Percentiles rank a stretch among this genome's conserved stretches.
Evolutionary conservation across 1,140 invertebrate genomes (phyloP).

Genomic region (Drosophila kepulauana): DNA sequence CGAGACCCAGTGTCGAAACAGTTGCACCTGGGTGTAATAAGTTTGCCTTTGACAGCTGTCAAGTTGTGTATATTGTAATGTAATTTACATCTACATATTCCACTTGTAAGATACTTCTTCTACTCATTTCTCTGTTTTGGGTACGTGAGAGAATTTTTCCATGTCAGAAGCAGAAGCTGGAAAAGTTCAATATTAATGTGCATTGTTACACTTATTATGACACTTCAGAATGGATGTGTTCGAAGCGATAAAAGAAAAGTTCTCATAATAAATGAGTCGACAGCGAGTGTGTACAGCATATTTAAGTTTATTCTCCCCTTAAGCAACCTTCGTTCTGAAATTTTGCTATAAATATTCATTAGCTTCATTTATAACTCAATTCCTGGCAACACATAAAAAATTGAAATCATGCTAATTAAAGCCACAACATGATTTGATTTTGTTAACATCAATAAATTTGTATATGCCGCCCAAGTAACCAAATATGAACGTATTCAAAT

Average conservation of each 20-base stretch:
- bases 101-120: slow-evolving; percentile 33
- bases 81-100: slow-evolving; percentile 63
- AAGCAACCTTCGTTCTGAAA: background rate
- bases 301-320: background rate
- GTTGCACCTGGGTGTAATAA: slow-evolving; percentile 43
- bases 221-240: slow-evolving; percentile 8
- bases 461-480: background rate
- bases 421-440: slow-evolving; percentile 13
- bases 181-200: slow-evolving; percentile 3
- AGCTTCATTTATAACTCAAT: background rate
- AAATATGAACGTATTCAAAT: slow-evolving; percentile 24
- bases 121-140: slow-evolving; percentile 18
- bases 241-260: background rate
- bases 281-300: background rate
- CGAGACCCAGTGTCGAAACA: slow-evolving; percentile 24
- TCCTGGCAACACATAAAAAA: background rate
- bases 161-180: background rate
- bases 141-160: slow-evolving; percentile 67
- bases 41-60: slow-evolving; percentile 73
- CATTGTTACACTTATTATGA: slow-evolving; percentile 8
- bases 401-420: slow-evolving; percentile 9
- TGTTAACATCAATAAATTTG: slow-evolving; percentile 18
- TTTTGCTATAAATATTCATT: slow-evolving; percentile 1
- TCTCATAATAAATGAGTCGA: slow-evolving; percentile 2
- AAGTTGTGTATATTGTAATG: slow-evolving; percentile 56